These are phyloP conservation scores for Eunapius fragilis DNA, from an alignment of 37 sponge, comb jelly and placozoan species.

Conservation along the genomic window DNA sequence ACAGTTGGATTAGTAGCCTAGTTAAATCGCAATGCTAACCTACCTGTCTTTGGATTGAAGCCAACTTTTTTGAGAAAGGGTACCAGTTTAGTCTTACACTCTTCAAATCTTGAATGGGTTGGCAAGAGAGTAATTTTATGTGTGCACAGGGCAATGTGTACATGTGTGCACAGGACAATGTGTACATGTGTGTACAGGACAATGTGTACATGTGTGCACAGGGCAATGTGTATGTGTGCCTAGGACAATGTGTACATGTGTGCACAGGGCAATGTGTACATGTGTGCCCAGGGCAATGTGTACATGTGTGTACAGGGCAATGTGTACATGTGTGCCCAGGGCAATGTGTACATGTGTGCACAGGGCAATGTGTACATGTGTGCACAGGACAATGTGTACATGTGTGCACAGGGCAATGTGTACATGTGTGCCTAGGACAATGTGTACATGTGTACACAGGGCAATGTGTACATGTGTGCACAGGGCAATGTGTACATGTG, in stretches of 20 bases:
- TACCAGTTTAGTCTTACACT: conserved; percentile 85
- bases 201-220: too few relatives aligned
- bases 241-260: not conserved
- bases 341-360: not conserved
- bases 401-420: too few relatives aligned
- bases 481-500: not conserved
- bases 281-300: too few relatives aligned
- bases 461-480: not conserved
- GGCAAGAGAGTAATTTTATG: not conserved
- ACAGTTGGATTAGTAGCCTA: too few relatives aligned
- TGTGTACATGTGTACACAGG: not conserved
- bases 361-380: not conserved
- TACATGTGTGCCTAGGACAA: too few relatives aligned
- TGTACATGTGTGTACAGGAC: not conserved
- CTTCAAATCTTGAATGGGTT: conserved; percentile 78
- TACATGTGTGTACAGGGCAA: not conserved
- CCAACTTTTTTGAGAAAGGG: conserved; percentile 98
- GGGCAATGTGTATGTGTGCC: not conserved
- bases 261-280: too few relatives aligned
- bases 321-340: not conserved
- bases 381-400: not conserved
- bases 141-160: not conserved
- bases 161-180: not conserved
- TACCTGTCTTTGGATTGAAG: conserved; percentile 92
- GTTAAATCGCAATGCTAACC: not conserved